A percentile compares a stretch with the other conserved stretches of the same genome.
These are phyloP conservation scores for Nemurella pictetii DNA, from an alignment of 2,888 invertebrate species.

Conservation along the genomic window DNA sequence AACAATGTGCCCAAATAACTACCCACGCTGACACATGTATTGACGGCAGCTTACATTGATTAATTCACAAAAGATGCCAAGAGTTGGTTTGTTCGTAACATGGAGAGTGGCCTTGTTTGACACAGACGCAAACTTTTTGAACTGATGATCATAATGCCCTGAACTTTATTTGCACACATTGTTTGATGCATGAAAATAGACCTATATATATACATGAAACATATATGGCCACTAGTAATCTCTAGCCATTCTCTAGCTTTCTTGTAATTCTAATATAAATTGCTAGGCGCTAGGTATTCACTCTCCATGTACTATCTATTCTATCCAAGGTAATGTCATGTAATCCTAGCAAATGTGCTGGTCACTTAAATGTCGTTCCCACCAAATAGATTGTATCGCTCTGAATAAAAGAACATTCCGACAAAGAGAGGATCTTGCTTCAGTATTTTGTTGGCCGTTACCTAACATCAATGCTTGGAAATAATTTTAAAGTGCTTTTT, in stretches of 20 bases:
- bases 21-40: background rate
- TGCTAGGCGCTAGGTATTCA: background rate
- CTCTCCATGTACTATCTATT: background rate
- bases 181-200: background rate
- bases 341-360: slow-evolving; percentile 37
- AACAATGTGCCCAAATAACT: background rate
- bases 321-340: background rate
- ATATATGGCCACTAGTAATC: background rate
- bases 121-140: too few relatives aligned
- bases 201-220: background rate
- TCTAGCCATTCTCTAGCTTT: background rate
- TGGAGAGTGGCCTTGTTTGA: too few relatives aligned
- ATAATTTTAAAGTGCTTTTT: too few relatives aligned
- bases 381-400: slow-evolving; percentile 34
- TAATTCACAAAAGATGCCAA: too few relatives aligned
- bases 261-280: slow-evolving; percentile 6
- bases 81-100: too few relatives aligned
- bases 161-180: background rate
- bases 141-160: background rate
- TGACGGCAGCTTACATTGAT: too few relatives aligned
- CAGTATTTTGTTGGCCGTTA: too few relatives aligned
- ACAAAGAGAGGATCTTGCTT: slow-evolving; percentile 16
- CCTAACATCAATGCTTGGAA: too few relatives aligned
- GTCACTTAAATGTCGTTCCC: slow-evolving; percentile 36
- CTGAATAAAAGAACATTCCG: slow-evolving; percentile 40